A percentile compares a stretch with the other conserved stretches of the same genome.
phyloP scores from a whole-genome alignment of 2,888 invertebrate species.

The Resseliella maxima region DNA sequence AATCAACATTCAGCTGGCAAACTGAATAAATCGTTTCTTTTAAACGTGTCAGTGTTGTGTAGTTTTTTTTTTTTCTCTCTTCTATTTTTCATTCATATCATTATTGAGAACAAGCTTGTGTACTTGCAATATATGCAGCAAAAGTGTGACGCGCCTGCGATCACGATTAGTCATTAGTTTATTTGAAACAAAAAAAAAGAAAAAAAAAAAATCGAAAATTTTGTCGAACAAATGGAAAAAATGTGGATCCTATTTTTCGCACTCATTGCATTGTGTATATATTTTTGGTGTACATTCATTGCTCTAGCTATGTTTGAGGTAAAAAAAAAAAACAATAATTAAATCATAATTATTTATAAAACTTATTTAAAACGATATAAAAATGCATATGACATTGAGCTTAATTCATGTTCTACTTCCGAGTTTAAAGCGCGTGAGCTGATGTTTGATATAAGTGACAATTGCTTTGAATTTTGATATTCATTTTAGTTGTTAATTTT shows the following conservation, averaged over 20 bases:
- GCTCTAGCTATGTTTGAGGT: conserved; percentile 35
- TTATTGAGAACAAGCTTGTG: background rate
- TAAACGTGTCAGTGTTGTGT: background rate
- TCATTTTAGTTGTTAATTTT: too few species aligned
- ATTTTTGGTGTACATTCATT: conserved; percentile 17
- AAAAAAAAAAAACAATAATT: background rate
- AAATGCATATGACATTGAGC: conserved; percentile 33
- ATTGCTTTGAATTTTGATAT: too few species aligned
- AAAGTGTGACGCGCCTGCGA: background rate
- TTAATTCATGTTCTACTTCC: background rate
- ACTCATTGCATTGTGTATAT: background rate
- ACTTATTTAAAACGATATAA: background rate
- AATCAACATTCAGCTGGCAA: conserved; percentile 32
- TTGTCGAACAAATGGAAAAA: conserved; percentile 1
- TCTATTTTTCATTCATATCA: background rate
- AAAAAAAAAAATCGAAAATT: too few species aligned
- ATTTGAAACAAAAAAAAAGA: background rate
- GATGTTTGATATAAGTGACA: background rate
- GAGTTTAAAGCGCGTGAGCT: background rate
- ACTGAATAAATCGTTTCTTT: background rate
- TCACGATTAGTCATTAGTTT: background rate
- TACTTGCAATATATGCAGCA: too few species aligned
- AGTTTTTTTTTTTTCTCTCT: too few species aligned
- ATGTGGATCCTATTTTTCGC: background rate
- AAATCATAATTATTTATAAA: background rate